Evolutionary conservation across 2,888 invertebrate genomes (phyloP).

Genomic region (Amiota mariae): DNA sequence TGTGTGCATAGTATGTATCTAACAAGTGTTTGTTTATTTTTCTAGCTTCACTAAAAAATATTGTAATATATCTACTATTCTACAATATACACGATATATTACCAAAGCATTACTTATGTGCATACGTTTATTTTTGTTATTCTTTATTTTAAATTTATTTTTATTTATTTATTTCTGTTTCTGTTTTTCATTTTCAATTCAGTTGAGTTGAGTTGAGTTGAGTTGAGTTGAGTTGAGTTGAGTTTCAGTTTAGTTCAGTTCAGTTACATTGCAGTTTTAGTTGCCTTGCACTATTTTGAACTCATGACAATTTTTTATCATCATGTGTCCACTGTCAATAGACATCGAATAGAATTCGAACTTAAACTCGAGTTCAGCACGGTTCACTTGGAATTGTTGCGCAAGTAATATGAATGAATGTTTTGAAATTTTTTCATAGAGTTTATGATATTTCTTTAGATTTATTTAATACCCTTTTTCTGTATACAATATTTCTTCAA

Average conservation of each 20-base stretch:
- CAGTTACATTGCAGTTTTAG: background rate
- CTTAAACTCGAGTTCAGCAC: background rate
- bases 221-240: no score
- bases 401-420: background rate
- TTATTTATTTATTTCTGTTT: constrained; percentile 17
- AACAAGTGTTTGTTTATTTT: constrained; percentile 11
- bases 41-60: constrained; percentile 4
- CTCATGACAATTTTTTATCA: constrained; percentile 61
- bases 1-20: background rate
- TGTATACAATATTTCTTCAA: no score
- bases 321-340: constrained; percentile 59
- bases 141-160: constrained; percentile 19
- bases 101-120: constrained; percentile 15
- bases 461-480: no score
- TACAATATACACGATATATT: background rate
- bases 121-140: constrained; percentile 16
- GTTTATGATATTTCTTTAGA: background rate
- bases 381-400: constrained; percentile 10
- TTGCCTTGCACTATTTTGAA: constrained; percentile 46
- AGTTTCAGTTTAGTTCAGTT: no score
- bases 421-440: constrained; percentile 24
- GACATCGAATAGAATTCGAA: constrained; percentile 41
- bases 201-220: no score
- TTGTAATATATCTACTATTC: background rate
- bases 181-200: background rate